Evolutionary conservation across 2,113 vertebrate genomes (phyloP), one percentile per base, ranked within the genome.

Genomic region (Neolamprologus tretocephalus): DNA sequence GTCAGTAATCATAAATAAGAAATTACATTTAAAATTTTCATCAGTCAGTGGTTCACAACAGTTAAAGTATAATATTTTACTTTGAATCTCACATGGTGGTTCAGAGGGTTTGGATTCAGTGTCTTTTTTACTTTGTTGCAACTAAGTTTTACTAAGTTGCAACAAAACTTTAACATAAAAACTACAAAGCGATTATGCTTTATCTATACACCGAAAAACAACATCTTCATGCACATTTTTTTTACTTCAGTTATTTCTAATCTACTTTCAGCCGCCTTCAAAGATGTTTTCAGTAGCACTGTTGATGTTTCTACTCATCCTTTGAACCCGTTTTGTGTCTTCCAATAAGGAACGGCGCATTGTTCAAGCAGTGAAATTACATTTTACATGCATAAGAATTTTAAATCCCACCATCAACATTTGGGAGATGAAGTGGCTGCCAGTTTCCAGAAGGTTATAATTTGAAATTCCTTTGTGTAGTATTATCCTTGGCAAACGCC

Each of bases 381-480:
- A 86, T 88, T 83, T 91, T 47, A 82, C 80, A 85, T 73, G 87
- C 75, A 73, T 28, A 80, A 47, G 45, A 58, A 73, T 82, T 68
- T 89, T 14, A 83, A 89, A 84, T 80, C 79, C 78, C 58, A 82
- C 54, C 83, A 40, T 79, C 83, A 45, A 47, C 82, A 73, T 81
- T 71, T 82, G 58, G 75, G 63, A 86, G 82, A 87, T 51, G 84
- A 86, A 84, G 82, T 35, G 3, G 23, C 82, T 73, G 57, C 84
- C 75, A 81, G 49, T 89, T 87, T 86, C 42, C 75, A 80, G 47
- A 66, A 88, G 80, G 87, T 86, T 89, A 55, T 55, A 87, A 83
- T 82, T 87, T 89, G 26, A 88, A 85, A 83, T 81, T 86, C 82
- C 80, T 86, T 81, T 55, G 90, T 86, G 79, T n/a, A 21, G 80